A percentile compares a stretch with the other conserved stretches of the same genome.
These are phyloP conservation scores for Pocota personata DNA, from an alignment of 2,888 invertebrate species.

Conservation along the genomic window DNA sequence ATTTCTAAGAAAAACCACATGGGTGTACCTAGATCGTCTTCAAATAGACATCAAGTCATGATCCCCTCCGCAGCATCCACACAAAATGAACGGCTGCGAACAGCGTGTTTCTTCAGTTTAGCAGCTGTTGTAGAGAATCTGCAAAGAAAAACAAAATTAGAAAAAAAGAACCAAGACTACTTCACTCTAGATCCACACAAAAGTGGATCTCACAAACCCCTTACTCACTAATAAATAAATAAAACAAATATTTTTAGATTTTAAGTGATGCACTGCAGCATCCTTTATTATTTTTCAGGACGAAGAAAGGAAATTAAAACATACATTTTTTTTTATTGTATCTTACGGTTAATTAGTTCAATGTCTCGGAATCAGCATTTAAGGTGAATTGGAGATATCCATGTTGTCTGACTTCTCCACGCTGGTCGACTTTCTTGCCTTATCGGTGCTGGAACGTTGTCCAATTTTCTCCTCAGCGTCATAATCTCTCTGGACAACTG, in stretches of 20 bases:
- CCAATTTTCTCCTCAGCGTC: conserved; percentile 79
- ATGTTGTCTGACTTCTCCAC: conserved; percentile 87
- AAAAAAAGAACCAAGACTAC: background rate
- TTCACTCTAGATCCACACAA: background rate
- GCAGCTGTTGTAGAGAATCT: too few species aligned
- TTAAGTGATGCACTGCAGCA: background rate
- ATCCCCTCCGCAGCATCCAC: too few species aligned
- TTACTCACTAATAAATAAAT: background rate
- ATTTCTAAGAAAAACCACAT: too few species aligned
- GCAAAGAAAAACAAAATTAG: too few species aligned
- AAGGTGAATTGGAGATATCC: conserved; percentile 92
- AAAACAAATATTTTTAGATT: background rate
- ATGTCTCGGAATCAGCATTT: conserved; percentile 74
- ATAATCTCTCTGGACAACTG: conserved; percentile 79
- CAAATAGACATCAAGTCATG: too few species aligned
- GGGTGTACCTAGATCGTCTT: too few species aligned
- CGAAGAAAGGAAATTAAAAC: conserved; percentile 26
- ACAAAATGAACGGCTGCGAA: too few species aligned
- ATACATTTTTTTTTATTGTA: conserved; percentile 30
- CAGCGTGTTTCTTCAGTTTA: too few species aligned
- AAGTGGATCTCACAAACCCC: too few species aligned
- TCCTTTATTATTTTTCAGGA: background rate
- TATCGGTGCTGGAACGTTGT: conserved; percentile 82
- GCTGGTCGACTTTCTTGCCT: conserved; percentile 84
- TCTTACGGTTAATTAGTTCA: conserved; percentile 42